Conservation (phyloP, 2,113 vertebrate genomes). For the Athene cunicularia region DNA sequence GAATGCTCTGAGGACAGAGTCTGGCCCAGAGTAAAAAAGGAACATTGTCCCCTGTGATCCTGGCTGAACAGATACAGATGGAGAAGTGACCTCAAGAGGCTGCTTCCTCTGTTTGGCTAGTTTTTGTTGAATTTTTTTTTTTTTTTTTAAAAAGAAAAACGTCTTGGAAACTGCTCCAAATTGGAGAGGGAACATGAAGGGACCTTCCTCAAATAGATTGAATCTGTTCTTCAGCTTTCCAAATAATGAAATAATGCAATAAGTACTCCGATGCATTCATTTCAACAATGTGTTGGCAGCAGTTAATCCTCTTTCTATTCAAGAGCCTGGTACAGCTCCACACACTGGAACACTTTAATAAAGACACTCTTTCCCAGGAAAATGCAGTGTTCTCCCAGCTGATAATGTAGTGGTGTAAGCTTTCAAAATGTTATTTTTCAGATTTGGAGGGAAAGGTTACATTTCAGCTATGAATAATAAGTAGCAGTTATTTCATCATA, state of each 20-base stretch:
- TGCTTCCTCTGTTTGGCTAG: background rate
- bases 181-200: background rate
- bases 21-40: background rate
- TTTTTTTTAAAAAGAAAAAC: background rate
- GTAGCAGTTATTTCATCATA: background rate
- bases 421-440: background rate
- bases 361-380: constrained; percentile 53
- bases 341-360: background rate
- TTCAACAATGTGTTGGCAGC: constrained; percentile 37
- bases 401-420: background rate
- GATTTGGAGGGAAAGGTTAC: background rate
- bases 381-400: constrained; percentile 7
- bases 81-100: background rate
- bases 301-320: constrained; percentile 31
- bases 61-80: background rate
- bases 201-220: background rate
- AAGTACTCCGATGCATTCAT: background rate
- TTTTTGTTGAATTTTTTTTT: background rate
- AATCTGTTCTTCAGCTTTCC: background rate
- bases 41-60: background rate
- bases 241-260: background rate
- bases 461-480: background rate
- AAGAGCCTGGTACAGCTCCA: constrained; percentile 23
- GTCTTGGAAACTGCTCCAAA: background rate
- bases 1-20: background rate